phyloP scores from a whole-genome alignment of 2,797 vertebrate genomes.

The Cichlasoma orientale region DNA sequence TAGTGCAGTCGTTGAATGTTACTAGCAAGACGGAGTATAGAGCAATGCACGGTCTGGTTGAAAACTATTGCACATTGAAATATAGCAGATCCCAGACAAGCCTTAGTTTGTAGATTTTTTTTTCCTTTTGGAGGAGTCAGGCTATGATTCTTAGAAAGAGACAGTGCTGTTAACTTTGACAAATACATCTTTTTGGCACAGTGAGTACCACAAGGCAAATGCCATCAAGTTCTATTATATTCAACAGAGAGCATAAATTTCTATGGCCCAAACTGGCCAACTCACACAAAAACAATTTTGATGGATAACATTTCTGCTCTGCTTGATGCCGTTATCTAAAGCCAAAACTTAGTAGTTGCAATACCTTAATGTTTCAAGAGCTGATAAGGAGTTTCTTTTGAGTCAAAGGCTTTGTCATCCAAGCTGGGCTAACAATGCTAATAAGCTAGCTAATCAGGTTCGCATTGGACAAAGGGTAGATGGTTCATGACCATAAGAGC shows the following conservation, averaged over 20 bases:
- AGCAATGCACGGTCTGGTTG: background rate
- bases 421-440: slow-evolving; percentile 57
- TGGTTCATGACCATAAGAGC: slow-evolving; percentile 65
- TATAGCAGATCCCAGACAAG: background rate
- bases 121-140: background rate
- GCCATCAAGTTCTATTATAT: background rate
- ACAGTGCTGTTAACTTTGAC: background rate
- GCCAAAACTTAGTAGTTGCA: slow-evolving; percentile 25
- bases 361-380: slow-evolving; percentile 35
- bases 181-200: background rate
- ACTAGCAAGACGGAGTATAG: background rate
- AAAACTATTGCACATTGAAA: background rate
- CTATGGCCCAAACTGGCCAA: background rate
- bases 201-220: background rate
- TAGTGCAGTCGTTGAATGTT: background rate
- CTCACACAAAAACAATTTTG: background rate
- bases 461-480: slow-evolving; percentile 55
- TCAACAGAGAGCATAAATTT: background rate
- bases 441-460: slow-evolving; percentile 71
- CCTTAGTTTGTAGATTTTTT: background rate
- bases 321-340: slow-evolving; percentile 9
- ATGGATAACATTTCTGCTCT: background rate
- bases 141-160: background rate
- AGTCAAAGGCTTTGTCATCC: slow-evolving; percentile 50
- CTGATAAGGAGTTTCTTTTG: slow-evolving; percentile 24